phyloP scores from a whole-genome alignment of 2,797 vertebrate species.

The Thalassophryne amazonica region DNA sequence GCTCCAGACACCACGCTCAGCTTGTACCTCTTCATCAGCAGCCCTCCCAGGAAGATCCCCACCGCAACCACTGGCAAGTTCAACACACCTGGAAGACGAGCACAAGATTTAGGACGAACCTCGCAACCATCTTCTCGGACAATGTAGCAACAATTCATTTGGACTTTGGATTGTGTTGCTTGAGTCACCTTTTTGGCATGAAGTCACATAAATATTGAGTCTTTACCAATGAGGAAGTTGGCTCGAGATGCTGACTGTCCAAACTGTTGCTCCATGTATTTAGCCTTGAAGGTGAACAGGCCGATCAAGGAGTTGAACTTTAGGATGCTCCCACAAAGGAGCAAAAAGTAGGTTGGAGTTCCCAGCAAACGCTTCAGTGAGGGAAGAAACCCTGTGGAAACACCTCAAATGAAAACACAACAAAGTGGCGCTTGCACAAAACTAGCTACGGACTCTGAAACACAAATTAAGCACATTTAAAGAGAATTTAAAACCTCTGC shows the following conservation, averaged over 20 bases:
- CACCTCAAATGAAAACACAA: background rate
- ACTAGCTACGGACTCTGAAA: too few species aligned
- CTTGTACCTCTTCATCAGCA: constrained; percentile 86
- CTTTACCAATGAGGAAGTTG: constrained; percentile 80
- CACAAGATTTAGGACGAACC: too few species aligned
- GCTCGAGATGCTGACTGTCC: constrained; percentile 79
- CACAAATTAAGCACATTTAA: too few species aligned
- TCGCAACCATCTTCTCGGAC: too few species aligned
- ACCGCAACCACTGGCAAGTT: constrained; percentile 79
- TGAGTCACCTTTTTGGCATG: too few species aligned
- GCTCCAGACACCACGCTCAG: constrained; percentile 80
- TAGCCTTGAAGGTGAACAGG: constrained; percentile 78
- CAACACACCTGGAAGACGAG: constrained; percentile 70
- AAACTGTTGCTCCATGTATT: constrained; percentile 84
- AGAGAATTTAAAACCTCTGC: too few species aligned
- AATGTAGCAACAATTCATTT: too few species aligned
- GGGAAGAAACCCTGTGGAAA: constrained; percentile 69
- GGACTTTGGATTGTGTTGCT: too few species aligned
- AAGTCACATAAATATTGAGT: background rate
- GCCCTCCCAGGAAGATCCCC: constrained; percentile 82
- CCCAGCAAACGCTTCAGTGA: constrained; percentile 72
- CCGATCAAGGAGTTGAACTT: constrained; percentile 78
- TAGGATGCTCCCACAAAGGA: constrained; percentile 73
- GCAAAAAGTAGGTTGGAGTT: constrained; percentile 74
- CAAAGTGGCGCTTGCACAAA: too few species aligned